Evolutionary conservation across 2,113 vertebrate species (phyloP).

Genomic region (Tachysurus fulvidraco): DNA sequence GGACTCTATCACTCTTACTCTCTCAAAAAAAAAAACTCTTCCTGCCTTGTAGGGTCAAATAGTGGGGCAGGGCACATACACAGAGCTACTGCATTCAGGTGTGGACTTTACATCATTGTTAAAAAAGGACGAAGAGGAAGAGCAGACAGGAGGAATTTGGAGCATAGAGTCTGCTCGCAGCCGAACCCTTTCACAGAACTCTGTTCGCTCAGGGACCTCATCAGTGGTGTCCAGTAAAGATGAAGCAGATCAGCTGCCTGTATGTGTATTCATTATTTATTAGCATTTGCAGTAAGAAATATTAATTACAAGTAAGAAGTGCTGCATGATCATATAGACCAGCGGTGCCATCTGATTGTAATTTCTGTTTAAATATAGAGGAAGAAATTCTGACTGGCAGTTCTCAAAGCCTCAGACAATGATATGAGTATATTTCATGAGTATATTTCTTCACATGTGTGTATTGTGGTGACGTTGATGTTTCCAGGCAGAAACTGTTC

Average conservation of each 20-base stretch:
- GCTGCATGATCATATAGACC: constrained; percentile 37
- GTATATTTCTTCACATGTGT: background rate
- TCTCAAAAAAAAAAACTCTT: background rate
- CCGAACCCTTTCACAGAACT: constrained; percentile 86
- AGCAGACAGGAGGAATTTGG: constrained; percentile 56
- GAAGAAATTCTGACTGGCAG: background rate
- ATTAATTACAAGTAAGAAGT: background rate
- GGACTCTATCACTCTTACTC: background rate
- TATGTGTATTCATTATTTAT: constrained; percentile 46
- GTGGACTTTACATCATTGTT: constrained; percentile 92
- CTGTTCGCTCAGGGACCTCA: constrained; percentile 79
- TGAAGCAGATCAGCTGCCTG: constrained; percentile 73
- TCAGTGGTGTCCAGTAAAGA: constrained; percentile 82
- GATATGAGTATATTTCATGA: background rate
- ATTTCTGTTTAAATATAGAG: background rate
- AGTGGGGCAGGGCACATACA: constrained; percentile 86
- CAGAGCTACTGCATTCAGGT: constrained; percentile 84
- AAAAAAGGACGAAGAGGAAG: constrained; percentile 82
- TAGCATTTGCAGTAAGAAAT: background rate
- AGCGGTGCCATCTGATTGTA: background rate
- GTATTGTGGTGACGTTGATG: background rate
- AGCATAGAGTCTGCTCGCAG: constrained; percentile 54
- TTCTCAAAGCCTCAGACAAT: background rate
- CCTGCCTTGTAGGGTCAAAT: constrained; percentile 79
- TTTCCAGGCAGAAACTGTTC: constrained; percentile 73